Evolutionary conservation across 2,797 vertebrate species (phyloP).

Genomic region (Pristis pectinata): DNA sequence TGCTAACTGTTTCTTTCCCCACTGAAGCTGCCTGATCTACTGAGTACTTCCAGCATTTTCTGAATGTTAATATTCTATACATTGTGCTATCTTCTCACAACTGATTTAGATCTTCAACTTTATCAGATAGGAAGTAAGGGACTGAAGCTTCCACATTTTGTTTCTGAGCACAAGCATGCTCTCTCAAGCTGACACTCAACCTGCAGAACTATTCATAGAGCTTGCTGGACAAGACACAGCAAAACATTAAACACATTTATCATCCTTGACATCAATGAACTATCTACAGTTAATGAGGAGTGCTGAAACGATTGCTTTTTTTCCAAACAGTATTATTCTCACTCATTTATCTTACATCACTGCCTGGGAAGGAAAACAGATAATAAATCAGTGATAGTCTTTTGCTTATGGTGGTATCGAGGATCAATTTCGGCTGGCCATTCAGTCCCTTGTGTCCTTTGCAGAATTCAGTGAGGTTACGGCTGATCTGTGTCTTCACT

Average conservation of each 20-base stretch:
- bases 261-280: neutral
- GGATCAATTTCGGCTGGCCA: neutral
- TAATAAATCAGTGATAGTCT: neutral
- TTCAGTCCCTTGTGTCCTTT: neutral
- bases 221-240: neutral
- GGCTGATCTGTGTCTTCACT: neutral
- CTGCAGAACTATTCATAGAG: neutral
- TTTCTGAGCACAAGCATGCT: neutral
- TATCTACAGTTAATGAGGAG: neutral
- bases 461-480: neutral
- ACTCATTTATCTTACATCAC: neutral
- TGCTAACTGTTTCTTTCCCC: too few species aligned
- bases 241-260: neutral
- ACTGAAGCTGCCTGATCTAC: too few species aligned
- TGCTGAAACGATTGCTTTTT: neutral
- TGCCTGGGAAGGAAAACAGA: neutral
- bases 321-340: neutral
- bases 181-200: conserved; percentile 36
- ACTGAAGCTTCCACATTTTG: conserved; percentile 41
- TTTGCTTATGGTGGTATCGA: neutral
- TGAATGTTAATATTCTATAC: conserved; percentile 40
- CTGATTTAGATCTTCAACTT: conserved; percentile 41
- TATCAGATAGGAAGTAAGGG: conserved; percentile 41
- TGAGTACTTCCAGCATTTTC: too few species aligned
- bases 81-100: conserved; percentile 46